A percentile compares a stretch with the other conserved stretches of the same genome.
phyloP scores from a whole-genome alignment of 1,140 invertebrate genomes.

The Zophobas atratus region DNA sequence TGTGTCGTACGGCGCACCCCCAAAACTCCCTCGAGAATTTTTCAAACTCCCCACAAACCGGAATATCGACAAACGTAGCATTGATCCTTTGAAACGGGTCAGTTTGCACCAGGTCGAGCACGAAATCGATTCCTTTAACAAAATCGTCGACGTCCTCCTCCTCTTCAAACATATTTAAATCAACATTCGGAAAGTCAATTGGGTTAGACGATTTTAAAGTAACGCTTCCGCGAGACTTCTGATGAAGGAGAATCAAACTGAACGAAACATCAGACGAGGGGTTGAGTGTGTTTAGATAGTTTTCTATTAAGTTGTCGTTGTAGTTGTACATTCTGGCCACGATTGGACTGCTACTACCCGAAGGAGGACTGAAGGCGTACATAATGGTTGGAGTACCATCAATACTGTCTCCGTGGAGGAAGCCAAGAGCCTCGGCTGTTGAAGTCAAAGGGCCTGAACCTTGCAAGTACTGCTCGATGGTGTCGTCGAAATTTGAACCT shows the following conservation, averaged over 20 bases:
- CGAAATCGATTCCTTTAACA: too few relatives aligned
- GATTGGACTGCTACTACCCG: slow-evolving; percentile 28
- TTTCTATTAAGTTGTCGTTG: slow-evolving; percentile 46
- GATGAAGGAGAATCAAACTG: slow-evolving; percentile 70
- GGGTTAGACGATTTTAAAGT: slow-evolving; percentile 71
- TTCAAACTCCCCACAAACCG: too few relatives aligned
- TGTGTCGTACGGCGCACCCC: too few relatives aligned
- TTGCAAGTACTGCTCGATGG: slow-evolving; percentile 21
- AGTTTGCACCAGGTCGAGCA: too few relatives aligned
- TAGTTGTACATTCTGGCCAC: slow-evolving; percentile 50
- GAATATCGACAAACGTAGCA: too few relatives aligned
- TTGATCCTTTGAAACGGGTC: too few relatives aligned
- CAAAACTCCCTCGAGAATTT: too few relatives aligned
- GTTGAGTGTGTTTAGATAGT: slow-evolving; percentile 49
- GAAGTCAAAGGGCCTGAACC: slow-evolving; percentile 83
- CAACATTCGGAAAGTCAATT: too few relatives aligned
- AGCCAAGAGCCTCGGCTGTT: slow-evolving; percentile 72
- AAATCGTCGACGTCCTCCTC: too few relatives aligned
- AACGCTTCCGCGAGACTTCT: slow-evolving; percentile 82
- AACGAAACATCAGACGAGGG: slow-evolving; percentile 36
- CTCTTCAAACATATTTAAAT: too few relatives aligned
- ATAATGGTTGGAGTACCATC: slow-evolving; percentile 51
- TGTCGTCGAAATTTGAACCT: neutral
- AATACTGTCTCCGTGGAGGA: slow-evolving; percentile 31
- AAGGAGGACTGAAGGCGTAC: slow-evolving; percentile 49